Evolutionary conservation across 2,797 vertebrate species (phyloP).

Genomic region (Hoplostethus atlanticus): DNA sequence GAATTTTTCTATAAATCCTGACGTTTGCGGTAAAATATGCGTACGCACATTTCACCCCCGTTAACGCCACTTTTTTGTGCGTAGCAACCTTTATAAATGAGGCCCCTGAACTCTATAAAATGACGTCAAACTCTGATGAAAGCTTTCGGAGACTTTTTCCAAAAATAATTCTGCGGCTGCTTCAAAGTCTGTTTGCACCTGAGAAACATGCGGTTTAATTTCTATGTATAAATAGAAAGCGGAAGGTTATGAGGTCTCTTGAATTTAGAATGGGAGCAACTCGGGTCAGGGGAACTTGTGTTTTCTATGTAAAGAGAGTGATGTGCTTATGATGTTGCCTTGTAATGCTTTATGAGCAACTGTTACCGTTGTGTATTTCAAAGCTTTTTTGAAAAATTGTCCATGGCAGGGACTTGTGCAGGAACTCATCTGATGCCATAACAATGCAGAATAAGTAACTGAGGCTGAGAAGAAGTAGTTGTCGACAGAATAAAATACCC

Average conservation of each 20-base stretch:
- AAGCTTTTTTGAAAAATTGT: neutral
- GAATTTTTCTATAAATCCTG: too few species aligned
- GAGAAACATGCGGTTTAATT: slow-evolving; percentile 25
- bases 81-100: too few species aligned
- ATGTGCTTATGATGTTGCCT: neutral
- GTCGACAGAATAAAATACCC: too few species aligned
- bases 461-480: neutral
- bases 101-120: slow-evolving; percentile 2
- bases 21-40: too few species aligned
- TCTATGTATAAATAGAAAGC: slow-evolving; percentile 49
- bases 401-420: neutral
- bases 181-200: slow-evolving; percentile 49
- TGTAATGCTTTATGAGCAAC: neutral
- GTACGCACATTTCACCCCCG: too few species aligned
- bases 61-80: too few species aligned
- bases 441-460: neutral
- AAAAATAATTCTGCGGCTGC: slow-evolving; percentile 30
- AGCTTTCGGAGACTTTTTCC: slow-evolving; percentile 24
- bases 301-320: neutral
- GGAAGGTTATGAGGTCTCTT: slow-evolving; percentile 20
- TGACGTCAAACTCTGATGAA: slow-evolving; percentile 17
- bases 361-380: neutral
- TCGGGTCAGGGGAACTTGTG: neutral
- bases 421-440: neutral
- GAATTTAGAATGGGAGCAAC: neutral